phyloP scores from a whole-genome alignment of 2,797 vertebrate genomes.

The Karalla daura region DNA sequence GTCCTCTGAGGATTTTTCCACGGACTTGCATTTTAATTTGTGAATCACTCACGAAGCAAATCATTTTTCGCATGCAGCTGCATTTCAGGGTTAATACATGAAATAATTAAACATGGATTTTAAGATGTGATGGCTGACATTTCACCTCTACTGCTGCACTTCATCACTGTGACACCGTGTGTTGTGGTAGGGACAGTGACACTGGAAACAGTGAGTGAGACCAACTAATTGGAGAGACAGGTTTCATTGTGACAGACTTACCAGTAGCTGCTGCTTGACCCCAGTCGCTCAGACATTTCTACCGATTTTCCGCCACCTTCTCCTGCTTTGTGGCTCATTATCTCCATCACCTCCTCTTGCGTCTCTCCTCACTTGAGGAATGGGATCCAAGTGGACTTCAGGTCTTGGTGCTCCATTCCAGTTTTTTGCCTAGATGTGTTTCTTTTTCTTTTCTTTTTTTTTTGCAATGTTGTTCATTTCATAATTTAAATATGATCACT shows the following conservation, averaged over 20 bases:
- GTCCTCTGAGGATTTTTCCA: too few species aligned
- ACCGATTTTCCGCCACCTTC: conserved; percentile 3
- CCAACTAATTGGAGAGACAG: conserved; percentile 54
- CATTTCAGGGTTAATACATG: background rate
- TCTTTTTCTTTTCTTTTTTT: background rate
- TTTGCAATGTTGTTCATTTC: too few species aligned
- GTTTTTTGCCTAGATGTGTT: too few species aligned
- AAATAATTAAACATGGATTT: background rate
- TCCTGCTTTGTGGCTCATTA: conserved; percentile 11
- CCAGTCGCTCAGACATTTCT: conserved; percentile 7
- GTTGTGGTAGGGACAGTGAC: conserved; percentile 24
- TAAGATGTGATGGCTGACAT: background rate
- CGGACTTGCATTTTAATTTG: too few species aligned
- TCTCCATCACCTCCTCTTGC: background rate
- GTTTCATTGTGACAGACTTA: conserved; percentile 21
- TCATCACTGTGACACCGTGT: too few species aligned
- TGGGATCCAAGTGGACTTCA: background rate
- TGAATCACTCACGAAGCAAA: too few species aligned
- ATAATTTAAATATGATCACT: too few species aligned
- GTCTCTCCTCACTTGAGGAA: conserved; percentile 2
- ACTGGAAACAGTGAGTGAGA: too few species aligned
- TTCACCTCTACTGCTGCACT: background rate
- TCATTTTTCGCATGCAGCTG: too few species aligned
- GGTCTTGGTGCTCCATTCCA: too few species aligned
- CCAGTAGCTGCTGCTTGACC: conserved; percentile 25